Conservation (phyloP, 2,797 vertebrate species). For the Intellagama lesueurii region DNA sequence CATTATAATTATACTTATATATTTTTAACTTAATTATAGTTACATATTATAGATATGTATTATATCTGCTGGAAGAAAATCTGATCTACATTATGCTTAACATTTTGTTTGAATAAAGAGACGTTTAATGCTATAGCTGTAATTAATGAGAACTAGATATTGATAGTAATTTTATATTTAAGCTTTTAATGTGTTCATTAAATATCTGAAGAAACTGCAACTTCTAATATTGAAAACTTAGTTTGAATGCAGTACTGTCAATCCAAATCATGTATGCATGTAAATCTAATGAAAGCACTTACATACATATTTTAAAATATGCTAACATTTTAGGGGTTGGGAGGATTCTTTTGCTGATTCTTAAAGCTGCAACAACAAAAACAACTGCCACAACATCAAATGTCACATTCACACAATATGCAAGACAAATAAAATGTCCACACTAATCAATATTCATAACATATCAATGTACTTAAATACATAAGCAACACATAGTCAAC, state of each 20-base stretch:
- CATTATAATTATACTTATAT: neutral
- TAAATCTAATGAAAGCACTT: constrained; percentile 46
- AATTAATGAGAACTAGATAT: constrained; percentile 5
- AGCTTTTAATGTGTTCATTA: neutral
- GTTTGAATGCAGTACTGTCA: neutral
- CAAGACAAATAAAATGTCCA: constrained; percentile 45
- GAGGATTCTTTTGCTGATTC: constrained; percentile 17
- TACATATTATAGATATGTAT: neutral
- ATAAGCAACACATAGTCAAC: constrained; percentile 43
- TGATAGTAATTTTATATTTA: neutral
- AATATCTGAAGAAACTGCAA: neutral
- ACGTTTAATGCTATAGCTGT: neutral
- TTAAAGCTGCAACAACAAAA: constrained; percentile 38
- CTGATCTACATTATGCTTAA: neutral
- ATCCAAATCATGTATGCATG: neutral
- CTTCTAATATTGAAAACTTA: neutral
- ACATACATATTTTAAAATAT: constrained; percentile 38
- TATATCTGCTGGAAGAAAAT: neutral
- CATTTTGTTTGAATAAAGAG: constrained; percentile 1
- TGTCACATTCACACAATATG: constrained; percentile 22
- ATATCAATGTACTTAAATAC: constrained; percentile 32
- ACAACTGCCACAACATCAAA: constrained; percentile 57
- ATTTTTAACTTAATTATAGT: neutral
- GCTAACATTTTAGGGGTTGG: constrained; percentile 41
- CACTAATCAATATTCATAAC: constrained; percentile 30